Evolutionary conservation across 2,888 invertebrate species (phyloP), one percentile per base, ranked within the genome.

Genomic region (Argyra leucocephala): DNA sequence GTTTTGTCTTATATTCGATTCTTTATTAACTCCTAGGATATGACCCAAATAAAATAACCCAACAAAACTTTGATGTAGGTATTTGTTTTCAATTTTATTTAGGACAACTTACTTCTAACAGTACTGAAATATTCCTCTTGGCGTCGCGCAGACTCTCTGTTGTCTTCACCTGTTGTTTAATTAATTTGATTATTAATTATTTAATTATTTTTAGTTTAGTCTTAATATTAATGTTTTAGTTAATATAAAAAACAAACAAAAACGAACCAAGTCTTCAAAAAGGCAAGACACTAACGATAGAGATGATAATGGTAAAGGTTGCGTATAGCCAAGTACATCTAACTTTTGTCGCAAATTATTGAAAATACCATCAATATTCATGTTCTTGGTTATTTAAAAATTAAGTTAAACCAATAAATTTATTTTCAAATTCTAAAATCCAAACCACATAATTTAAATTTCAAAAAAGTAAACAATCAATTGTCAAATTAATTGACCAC

Each of bases 71-170:
- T 48, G 12, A 48, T 18, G n/a, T n/a, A n/a, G n/a, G n/a, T 1
- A 48, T 5, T 18, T 48, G 18, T 48, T 48, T 48, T 15, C 3
- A 37, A 37, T 15, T 37, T 12, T 12, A 48, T n/a, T n/a, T 2
- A 18, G 18, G 22, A 63, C 66, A 22, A 66, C 62, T 57, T 59
- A 87, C 87, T 82, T 87, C 84, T 37, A 85, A 77, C 64, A 88
- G 85, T 72, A 87, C 84, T 75, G 87, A 85, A 7, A 90, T 86
- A 71, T 90, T 80, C 67, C 86, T 83, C 83, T 93, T 93, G 69
- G 91, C 88, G 80, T 92, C 89, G 74, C 91, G 88, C 65, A 94
- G 82, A 74, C 89, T 92, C 71, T 90, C 88, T n/a, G 93, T 94
- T 10, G 93, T 93, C 76, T 90, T 89, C 67, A 93, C 82, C 48